Percentiles rank a stretch among this genome's conserved stretches.
Conservation (phyloP, 2,113 vertebrate species). For the Pterocles gutturalis region DNA sequence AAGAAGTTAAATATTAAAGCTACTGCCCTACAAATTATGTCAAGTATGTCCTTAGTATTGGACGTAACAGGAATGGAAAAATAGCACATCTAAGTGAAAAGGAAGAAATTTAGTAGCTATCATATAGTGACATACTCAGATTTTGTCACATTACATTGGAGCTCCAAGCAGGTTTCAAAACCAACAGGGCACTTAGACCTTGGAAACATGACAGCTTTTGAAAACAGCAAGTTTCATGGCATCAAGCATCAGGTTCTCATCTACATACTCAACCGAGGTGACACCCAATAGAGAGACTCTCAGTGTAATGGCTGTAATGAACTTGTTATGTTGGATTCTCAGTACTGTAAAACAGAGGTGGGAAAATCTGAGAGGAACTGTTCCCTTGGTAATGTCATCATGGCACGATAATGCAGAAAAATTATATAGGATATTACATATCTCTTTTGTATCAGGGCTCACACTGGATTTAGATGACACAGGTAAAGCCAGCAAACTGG, state of each 20-base stretch:
- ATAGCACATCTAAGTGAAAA: neutral
- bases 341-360: neutral
- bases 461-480: neutral
- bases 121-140: rapidly evolving
- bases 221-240: neutral
- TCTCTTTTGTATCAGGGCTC: neutral
- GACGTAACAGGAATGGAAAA: neutral
- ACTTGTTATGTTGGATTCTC: neutral
- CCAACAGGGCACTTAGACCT: neutral
- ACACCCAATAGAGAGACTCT: neutral
- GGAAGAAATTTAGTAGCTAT: neutral
- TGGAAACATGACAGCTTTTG: rapidly evolving
- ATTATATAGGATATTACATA: neutral
- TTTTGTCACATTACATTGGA: neutral
- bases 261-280: neutral
- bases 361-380: neutral
- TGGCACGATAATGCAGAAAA: neutral
- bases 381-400: neutral
- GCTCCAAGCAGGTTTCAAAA: neutral
- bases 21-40: neutral
- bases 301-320: neutral
- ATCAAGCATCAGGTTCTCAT: neutral
- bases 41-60: neutral
- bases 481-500: neutral
- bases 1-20: neutral